Evolutionary conservation across 64 coral and sea anemone genomes (phyloP).

Genomic region (Platygyra sinensis): DNA sequence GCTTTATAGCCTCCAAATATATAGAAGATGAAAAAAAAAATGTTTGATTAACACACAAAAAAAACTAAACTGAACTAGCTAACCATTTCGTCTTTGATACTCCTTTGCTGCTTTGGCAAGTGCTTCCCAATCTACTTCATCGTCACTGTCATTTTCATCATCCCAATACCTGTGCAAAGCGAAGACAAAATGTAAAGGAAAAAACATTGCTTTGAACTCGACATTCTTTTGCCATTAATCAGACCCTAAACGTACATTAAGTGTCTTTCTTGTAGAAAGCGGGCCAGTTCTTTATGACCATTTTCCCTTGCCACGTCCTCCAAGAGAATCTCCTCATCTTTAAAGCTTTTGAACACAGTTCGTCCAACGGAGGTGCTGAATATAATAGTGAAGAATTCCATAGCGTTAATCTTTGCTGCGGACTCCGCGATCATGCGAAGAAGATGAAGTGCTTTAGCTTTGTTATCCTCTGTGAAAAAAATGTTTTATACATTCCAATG

Average conservation of each 20-base stretch:
- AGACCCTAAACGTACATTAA: not conserved
- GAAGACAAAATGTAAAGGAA: not conserved
- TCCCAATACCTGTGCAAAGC: not conserved
- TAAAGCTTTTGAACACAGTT: constrained; percentile 6
- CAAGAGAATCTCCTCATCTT: not conserved
- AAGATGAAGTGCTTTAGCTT: not conserved
- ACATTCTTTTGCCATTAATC: too few species aligned
- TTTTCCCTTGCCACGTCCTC: not conserved
- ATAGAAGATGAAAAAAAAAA: too few species aligned
- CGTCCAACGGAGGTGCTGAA: constrained; percentile 11
- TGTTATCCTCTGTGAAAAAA: not conserved
- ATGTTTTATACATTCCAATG: too few species aligned
- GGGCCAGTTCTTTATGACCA: constrained; percentile 2
- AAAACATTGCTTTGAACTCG: not conserved
- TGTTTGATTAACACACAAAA: too few species aligned
- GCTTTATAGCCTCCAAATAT: too few species aligned
- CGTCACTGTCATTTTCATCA: constrained; percentile 20
- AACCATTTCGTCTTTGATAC: not conserved
- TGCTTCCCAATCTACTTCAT: constrained; percentile 13
- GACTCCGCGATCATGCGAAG: not conserved
- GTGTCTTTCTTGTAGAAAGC: not conserved
- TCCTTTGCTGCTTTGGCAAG: not conserved
- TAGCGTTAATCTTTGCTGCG: not conserved
- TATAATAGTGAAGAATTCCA: constrained; percentile 17
- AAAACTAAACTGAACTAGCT: not conserved